Percentiles rank a stretch among this genome's conserved stretches.
These are phyloP conservation scores for Ophion costatus DNA, from an alignment of 2,888 invertebrate species.

Conservation along the genomic window DNA sequence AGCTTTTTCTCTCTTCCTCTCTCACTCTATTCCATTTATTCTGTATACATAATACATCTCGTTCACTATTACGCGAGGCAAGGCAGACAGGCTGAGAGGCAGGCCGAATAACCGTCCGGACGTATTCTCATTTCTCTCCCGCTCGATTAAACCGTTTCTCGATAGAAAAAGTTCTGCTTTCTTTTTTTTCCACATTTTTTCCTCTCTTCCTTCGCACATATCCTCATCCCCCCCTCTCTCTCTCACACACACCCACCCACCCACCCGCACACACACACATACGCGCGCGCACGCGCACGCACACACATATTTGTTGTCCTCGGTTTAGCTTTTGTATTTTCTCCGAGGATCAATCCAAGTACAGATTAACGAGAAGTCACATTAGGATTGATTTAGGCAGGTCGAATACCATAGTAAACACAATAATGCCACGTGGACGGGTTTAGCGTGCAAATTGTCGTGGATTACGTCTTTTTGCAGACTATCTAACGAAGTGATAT, in stretches of 20 bases:
- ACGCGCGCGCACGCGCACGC: background rate
- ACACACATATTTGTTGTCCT: background rate
- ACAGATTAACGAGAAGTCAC: conserved; percentile 55
- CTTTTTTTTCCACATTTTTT: conserved; percentile 28
- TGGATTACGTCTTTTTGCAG: background rate
- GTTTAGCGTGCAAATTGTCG: background rate
- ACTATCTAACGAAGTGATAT: background rate
- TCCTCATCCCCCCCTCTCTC: background rate
- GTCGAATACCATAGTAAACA: background rate
- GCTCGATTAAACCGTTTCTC: conserved; percentile 76
- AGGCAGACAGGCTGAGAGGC: conserved; percentile 69
- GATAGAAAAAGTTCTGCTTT: conserved; percentile 65
- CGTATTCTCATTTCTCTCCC: conserved; percentile 78
- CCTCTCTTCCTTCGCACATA: conserved; percentile 13
- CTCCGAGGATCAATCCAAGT: conserved; percentile 9
- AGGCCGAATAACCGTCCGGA: conserved; percentile 71
- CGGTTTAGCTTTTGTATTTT: conserved; percentile 39
- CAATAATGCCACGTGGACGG: background rate
- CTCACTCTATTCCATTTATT: conserved; percentile 77
- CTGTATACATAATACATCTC: conserved; percentile 81
- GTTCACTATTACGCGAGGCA: conserved; percentile 68
- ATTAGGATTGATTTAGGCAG: conserved; percentile 25
- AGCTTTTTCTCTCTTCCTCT: conserved; percentile 55
- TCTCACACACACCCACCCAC: background rate
- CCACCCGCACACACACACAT: background rate